Evolutionary conservation across 2,113 vertebrate genomes (phyloP).

Genomic region (Numenius arquata): DNA sequence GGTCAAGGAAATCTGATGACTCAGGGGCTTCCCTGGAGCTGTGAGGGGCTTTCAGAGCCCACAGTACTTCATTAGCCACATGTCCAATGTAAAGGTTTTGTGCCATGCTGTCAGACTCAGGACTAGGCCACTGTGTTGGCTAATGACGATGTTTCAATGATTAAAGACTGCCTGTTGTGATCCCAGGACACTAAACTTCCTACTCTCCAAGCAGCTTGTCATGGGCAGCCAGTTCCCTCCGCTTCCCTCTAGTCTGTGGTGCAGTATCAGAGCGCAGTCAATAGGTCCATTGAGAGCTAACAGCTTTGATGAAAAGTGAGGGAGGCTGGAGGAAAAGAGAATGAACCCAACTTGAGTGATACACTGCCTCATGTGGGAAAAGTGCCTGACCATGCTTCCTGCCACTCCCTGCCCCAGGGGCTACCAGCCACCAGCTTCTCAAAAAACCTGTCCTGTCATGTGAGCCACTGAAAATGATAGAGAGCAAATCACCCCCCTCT

Average conservation of each 20-base stretch:
- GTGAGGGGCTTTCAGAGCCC: not conserved
- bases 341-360: not conserved
- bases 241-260: not conserved
- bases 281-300: not conserved
- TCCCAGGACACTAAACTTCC: not conserved
- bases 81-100: rapidly evolving
- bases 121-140: not conserved
- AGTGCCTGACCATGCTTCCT: not conserved
- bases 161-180: not conserved
- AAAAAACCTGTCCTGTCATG: rapidly evolving
- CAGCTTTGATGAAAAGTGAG: not conserved
- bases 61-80: not conserved
- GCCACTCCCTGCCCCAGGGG: not conserved
- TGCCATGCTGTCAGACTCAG: not conserved
- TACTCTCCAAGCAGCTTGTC: not conserved
- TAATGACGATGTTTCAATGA: not conserved
- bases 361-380: not conserved
- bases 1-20: not conserved
- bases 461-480: not conserved
- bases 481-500: not conserved
- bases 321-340: not conserved
- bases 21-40: not conserved
- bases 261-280: not conserved
- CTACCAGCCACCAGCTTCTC: not conserved
- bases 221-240: not conserved